Conservation (phyloP, 2,888 invertebrate genomes). For the Phyllotreta striolata region DNA sequence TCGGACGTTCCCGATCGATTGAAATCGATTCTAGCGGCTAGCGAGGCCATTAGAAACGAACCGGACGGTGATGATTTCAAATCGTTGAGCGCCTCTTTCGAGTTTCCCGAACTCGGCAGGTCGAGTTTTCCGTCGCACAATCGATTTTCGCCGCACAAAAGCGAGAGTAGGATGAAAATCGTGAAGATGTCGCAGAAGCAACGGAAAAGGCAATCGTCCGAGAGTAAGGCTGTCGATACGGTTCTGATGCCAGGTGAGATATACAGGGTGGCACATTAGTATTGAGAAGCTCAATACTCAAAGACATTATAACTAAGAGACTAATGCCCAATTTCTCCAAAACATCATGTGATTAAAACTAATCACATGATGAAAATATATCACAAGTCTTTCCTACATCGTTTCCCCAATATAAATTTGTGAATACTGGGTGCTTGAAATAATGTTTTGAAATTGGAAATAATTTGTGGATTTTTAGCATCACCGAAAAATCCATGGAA, state of each 20-base stretch:
- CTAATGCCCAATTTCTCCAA: too few species aligned
- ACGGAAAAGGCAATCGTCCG: constrained; percentile 67
- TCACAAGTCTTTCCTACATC: too few species aligned
- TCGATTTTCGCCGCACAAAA: constrained; percentile 44
- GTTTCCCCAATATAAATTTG: too few species aligned
- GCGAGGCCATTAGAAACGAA: constrained; percentile 47
- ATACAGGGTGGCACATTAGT: too few species aligned
- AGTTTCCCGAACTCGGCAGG: constrained; percentile 57
- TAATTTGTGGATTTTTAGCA: constrained; percentile 44
- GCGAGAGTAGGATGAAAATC: constrained; percentile 53
- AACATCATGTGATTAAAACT: too few species aligned
- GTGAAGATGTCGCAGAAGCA: constrained; percentile 72
- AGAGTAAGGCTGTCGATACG: constrained; percentile 52
- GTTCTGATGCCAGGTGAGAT: constrained; percentile 34
- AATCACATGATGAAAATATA: too few species aligned
- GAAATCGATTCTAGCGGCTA: constrained; percentile 51
- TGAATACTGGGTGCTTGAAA: neutral
- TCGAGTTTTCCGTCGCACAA: constrained; percentile 37
- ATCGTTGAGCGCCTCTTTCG: constrained; percentile 37
- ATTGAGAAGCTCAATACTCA: too few species aligned
- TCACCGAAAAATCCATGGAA: constrained; percentile 62
- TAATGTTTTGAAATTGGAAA: neutral
- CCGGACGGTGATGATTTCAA: constrained; percentile 45
- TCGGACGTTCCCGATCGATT: constrained; percentile 43
- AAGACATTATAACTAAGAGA: too few species aligned